These are phyloP conservation scores for Podarcis raffonei DNA, from an alignment of 2,113 vertebrate species.

Conservation along the genomic window DNA sequence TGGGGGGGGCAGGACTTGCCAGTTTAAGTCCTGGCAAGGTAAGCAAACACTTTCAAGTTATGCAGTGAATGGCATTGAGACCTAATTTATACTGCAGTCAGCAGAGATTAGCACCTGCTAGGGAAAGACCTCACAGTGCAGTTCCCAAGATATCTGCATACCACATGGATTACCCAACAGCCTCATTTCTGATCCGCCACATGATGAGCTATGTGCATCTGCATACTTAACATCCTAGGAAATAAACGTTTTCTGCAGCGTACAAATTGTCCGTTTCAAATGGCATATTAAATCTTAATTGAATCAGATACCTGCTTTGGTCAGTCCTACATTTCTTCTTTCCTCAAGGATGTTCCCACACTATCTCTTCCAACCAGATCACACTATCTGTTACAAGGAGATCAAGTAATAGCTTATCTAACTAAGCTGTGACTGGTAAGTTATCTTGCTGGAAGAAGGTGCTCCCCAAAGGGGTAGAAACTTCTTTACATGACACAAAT, in stretches of 20 bases:
- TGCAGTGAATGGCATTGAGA: too few relatives aligned
- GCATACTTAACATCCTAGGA: not conserved
- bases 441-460: not conserved
- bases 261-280: not conserved
- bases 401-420: not conserved
- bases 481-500: not conserved
- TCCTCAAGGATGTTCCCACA: not conserved
- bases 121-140: not conserved
- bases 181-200: not conserved
- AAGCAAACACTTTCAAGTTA: not conserved
- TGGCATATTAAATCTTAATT: too few relatives aligned
- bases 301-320: rapidly evolving
- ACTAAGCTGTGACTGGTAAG: not conserved
- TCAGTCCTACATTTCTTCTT: too few relatives aligned
- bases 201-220: not conserved
- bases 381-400: not conserved
- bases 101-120: not conserved
- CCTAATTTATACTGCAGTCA: not conserved
- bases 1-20: not conserved
- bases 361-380: not conserved
- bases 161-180: not conserved
- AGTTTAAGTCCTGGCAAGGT: not conserved
- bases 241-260: too few relatives aligned
- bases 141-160: not conserved
- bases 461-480: not conserved